A percentile compares a stretch with the other conserved stretches of the same genome.
Evolutionary conservation across 2,113 vertebrate genomes (phyloP).

Genomic region (Oreamnos americanus): DNA sequence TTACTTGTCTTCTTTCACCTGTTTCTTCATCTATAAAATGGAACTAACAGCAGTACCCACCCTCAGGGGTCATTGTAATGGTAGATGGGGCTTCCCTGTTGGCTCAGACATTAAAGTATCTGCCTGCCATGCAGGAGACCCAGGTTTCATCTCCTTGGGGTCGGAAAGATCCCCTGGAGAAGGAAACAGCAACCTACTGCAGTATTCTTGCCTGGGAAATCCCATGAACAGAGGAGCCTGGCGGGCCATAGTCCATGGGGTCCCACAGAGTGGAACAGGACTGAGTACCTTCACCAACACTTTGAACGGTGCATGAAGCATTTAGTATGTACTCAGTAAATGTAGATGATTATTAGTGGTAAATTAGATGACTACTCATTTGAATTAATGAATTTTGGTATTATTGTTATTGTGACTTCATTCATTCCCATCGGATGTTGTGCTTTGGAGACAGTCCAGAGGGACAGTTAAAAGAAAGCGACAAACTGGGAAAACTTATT

Average conservation of each 20-base stretch:
- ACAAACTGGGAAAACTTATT: background rate
- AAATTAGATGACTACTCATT: constrained; percentile 12
- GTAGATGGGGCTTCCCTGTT: background rate
- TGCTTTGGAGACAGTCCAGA: background rate
- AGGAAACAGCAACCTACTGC: background rate
- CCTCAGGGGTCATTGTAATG: background rate
- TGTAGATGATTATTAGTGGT: background rate
- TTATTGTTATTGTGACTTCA: background rate
- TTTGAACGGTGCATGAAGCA: background rate
- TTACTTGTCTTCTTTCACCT: background rate
- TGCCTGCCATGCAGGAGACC: background rate
- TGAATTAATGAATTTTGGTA: constrained; percentile 18
- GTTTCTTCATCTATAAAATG: background rate
- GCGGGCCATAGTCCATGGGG: background rate
- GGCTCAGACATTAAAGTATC: background rate
- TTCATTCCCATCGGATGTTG: background rate
- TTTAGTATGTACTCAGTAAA: background rate
- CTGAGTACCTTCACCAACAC: background rate
- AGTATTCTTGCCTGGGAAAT: background rate
- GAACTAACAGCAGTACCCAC: background rate
- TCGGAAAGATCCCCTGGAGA: background rate
- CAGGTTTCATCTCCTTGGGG: background rate
- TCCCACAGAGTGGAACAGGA: background rate
- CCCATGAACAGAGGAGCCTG: background rate
- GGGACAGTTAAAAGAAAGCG: background rate